Percentiles rank a stretch among this genome's conserved stretches.
Evolutionary conservation across 2,888 invertebrate genomes (phyloP).

Genomic region (Himalopsyche kuldschensis): DNA sequence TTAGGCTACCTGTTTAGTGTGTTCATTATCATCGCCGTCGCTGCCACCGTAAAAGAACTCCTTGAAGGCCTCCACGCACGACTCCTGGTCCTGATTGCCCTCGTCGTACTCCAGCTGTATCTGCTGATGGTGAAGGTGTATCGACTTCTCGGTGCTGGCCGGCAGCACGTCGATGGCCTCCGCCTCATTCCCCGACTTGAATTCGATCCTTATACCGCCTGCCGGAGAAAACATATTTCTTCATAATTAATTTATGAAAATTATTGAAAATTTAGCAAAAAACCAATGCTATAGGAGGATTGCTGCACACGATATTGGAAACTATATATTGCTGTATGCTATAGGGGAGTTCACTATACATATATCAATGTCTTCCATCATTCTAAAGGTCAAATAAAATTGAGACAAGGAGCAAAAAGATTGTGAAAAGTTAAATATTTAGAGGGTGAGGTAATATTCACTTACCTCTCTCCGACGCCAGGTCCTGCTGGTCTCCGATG

Average conservation of each 20-base stretch:
- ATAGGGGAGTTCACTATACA: too few relatives aligned
- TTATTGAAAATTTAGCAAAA: too few relatives aligned
- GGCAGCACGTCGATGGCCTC: slow-evolving; percentile 74
- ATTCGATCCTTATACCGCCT: slow-evolving; percentile 75
- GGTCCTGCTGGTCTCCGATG: slow-evolving; percentile 43
- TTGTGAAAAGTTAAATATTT: too few relatives aligned
- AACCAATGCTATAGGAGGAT: too few relatives aligned
- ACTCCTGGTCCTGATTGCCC: neutral
- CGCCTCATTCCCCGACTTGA: slow-evolving; percentile 81
- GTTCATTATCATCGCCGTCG: slow-evolving; percentile 12
- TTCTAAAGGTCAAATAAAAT: too few relatives aligned
- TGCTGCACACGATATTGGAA: too few relatives aligned
- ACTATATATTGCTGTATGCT: too few relatives aligned
- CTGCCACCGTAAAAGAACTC: slow-evolving; percentile 23
- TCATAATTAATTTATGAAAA: too few relatives aligned
- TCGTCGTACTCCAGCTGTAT: slow-evolving; percentile 45
- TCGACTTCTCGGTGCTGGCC: slow-evolving; percentile 41
- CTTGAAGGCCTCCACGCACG: slow-evolving; percentile 12
- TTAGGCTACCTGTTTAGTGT: neutral
- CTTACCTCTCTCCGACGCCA: slow-evolving; percentile 40
- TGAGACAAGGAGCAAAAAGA: too few relatives aligned
- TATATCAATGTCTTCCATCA: too few relatives aligned
- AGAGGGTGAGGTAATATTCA: slow-evolving; percentile 7
- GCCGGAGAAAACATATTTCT: slow-evolving; percentile 26
- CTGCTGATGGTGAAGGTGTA: neutral